Conservation (phyloP, 1,140 invertebrate species). For the Drosophila auraria region DNA sequence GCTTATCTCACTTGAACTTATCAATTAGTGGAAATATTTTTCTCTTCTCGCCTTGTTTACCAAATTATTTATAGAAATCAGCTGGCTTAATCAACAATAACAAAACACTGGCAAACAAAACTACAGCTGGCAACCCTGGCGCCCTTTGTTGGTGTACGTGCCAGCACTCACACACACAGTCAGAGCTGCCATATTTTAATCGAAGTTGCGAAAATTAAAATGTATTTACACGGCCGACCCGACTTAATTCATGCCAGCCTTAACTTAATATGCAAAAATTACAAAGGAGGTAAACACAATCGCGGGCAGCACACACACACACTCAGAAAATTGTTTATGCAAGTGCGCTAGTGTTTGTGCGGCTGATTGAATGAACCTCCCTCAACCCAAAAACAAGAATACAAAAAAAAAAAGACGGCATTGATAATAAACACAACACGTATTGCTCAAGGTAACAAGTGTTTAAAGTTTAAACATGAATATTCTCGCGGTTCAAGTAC, state of each 20-base stretch:
- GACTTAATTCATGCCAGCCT: conserved; percentile 24
- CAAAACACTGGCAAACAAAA: conserved; percentile 21
- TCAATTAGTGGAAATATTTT: conserved; percentile 14
- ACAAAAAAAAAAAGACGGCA: conserved; percentile 18
- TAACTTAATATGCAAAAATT: conserved; percentile 43
- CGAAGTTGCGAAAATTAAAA: conserved; percentile 74
- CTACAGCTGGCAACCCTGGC: conserved; percentile 26
- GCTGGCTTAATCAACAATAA: conserved; percentile 20
- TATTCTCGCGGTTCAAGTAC: conserved; percentile 55
- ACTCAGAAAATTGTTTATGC: neutral
- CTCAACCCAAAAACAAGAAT: conserved; percentile 62
- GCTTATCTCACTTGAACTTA: neutral
- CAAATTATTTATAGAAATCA: conserved; percentile 46
- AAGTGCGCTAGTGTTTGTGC: conserved; percentile 27
- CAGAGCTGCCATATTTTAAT: conserved; percentile 59
- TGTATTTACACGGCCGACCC: conserved; percentile 58
- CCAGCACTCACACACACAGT: conserved; percentile 8
- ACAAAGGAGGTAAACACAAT: conserved; percentile 58
- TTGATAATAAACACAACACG: conserved; percentile 44
- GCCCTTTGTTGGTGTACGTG: conserved; percentile 24
- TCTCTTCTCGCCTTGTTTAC: conserved; percentile 34
- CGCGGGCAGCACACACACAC: conserved; percentile 5
- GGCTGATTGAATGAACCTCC: conserved; percentile 75
- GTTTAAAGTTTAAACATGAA: conserved; percentile 71
- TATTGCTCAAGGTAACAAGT: conserved; percentile 75